phyloP scores from a whole-genome alignment of 2,888 invertebrate genomes.

The Rhimphoctona megacephalus region DNA sequence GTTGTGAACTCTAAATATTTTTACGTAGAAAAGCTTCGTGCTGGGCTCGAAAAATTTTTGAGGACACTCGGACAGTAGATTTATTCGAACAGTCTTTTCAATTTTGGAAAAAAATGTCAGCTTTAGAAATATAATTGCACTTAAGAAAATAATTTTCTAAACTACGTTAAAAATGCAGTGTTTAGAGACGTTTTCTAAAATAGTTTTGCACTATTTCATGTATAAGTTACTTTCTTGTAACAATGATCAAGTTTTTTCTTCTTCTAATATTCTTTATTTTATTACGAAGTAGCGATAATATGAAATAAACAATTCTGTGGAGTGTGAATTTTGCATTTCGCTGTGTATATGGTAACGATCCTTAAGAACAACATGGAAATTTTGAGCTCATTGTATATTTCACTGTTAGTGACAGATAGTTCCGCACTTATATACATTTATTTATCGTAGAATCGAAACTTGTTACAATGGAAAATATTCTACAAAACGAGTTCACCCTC shows the following conservation, averaged over 20 bases:
- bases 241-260: background rate
- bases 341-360: slow-evolving; percentile 28
- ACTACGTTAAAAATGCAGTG: background rate
- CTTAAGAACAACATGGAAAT: slow-evolving; percentile 8
- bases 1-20: background rate
- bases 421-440: background rate
- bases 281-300: background rate
- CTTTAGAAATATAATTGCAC: background rate
- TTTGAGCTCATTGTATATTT: slow-evolving; percentile 9
- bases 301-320: background rate
- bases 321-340: background rate
- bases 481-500: slow-evolving; percentile 30
- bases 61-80: background rate
- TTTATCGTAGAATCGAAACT: slow-evolving; percentile 5
- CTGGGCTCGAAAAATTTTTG: background rate
- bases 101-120: background rate
- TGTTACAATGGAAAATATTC: slow-evolving; percentile 20
- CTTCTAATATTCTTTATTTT: background rate
- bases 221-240: background rate
- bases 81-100: background rate
- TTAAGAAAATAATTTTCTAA: background rate
- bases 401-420: background rate
- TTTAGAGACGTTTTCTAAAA: background rate
- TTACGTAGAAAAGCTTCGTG: background rate
- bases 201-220: background rate